phyloP scores from a whole-genome alignment of 2,888 invertebrate genomes.

The Brachyopa scutellaris region DNA sequence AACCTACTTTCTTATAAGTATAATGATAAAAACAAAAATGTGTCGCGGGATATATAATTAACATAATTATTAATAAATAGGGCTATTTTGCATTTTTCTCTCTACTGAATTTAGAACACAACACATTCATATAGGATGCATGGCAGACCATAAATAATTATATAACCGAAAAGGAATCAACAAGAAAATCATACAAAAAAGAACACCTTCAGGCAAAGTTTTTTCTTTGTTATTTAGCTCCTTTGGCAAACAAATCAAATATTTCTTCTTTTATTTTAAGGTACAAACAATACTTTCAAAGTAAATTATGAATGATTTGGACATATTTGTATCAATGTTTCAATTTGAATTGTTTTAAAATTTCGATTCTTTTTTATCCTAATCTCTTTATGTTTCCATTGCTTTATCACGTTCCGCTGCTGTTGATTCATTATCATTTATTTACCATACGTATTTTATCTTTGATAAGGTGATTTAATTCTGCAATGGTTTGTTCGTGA shows the following conservation, averaged over 20 bases:
- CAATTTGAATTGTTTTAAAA: slow-evolving; percentile 32
- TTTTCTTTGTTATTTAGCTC: slow-evolving; percentile 45
- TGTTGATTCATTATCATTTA: slow-evolving; percentile 75
- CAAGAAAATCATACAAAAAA: slow-evolving; percentile 7
- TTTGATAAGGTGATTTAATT: slow-evolving; percentile 80
- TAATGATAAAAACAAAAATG: slow-evolving; percentile 46
- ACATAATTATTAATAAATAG: slow-evolving; percentile 71
- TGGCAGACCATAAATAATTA: slow-evolving; percentile 2
- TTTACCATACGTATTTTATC: slow-evolving; percentile 81
- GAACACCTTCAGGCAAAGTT: slow-evolving; percentile 7
- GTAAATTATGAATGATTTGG: slow-evolving; percentile 12
- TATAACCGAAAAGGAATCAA: slow-evolving; percentile 43
- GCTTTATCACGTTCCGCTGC: neutral
- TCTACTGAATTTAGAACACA: slow-evolving; percentile 49
- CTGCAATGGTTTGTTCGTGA: slow-evolving; percentile 79
- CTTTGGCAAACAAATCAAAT: slow-evolving; percentile 53
- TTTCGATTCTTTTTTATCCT: slow-evolving; percentile 40
- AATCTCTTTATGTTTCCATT: slow-evolving; percentile 7
- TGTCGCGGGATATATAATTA: slow-evolving; percentile 44
- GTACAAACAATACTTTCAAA: slow-evolving; percentile 55
- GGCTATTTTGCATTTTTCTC: slow-evolving; percentile 29
- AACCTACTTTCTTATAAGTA: slow-evolving; percentile 63
- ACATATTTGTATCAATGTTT: slow-evolving; percentile 4
- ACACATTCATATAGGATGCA: slow-evolving; percentile 26
- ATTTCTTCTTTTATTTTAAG: slow-evolving; percentile 24